Evolutionary conservation across 2,113 vertebrate genomes (phyloP).

Genomic region (Triplophysa dalaica): DNA sequence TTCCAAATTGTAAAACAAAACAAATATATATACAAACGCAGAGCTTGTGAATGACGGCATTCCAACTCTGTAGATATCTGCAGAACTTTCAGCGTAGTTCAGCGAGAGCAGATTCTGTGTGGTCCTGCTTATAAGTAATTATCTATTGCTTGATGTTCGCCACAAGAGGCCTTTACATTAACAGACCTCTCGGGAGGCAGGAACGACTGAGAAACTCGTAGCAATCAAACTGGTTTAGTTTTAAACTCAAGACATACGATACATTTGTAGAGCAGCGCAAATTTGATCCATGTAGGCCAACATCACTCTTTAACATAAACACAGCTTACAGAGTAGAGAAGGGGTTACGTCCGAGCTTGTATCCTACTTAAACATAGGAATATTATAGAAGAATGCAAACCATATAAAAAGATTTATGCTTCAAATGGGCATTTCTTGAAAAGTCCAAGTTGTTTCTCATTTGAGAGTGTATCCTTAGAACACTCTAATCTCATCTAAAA

Average conservation of each 20-base stretch:
- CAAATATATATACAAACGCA: too few relatives aligned
- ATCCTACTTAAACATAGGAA: background rate
- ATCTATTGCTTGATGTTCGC: constrained; percentile 3
- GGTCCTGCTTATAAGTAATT: background rate
- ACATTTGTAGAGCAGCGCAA: background rate
- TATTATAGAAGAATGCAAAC: too few relatives aligned
- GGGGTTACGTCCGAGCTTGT: too few relatives aligned
- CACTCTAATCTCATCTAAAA: too few relatives aligned
- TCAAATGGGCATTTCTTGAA: background rate
- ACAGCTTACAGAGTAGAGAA: background rate
- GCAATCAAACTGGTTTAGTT: constrained; percentile 10
- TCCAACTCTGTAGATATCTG: too few relatives aligned
- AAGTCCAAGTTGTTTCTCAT: too few relatives aligned
- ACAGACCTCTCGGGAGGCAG: background rate
- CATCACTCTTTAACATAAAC: constrained; percentile 5
- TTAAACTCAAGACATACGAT: constrained; percentile 7
- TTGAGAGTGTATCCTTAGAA: too few relatives aligned
- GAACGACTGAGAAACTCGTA: background rate
- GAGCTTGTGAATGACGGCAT: too few relatives aligned
- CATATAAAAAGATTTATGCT: background rate
- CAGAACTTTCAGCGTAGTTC: too few relatives aligned
- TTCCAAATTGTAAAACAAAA: too few relatives aligned
- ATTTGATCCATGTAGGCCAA: constrained; percentile 6
- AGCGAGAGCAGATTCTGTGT: too few relatives aligned
- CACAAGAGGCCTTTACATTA: constrained; percentile 21